Base-by-base conservation (phyloP, 2,888 invertebrate genomes). In the Platynereis dumerilii region DNA sequence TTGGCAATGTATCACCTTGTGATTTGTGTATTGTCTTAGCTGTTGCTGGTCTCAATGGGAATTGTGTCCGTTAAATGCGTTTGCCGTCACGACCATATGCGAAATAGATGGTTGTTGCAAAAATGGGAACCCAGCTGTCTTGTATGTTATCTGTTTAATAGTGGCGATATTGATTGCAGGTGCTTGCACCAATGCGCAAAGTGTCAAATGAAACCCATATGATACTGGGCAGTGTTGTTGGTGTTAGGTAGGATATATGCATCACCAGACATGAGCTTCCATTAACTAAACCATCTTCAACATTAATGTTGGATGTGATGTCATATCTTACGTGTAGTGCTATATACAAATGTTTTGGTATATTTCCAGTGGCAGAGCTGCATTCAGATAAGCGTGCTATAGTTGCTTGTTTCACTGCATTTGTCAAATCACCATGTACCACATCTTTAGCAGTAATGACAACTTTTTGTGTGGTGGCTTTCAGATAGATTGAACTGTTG, bases 11-110 rank as follows among this genome's bases (percentile, higher is more conserved):
- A 34, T 58, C 58, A 20, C 58, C 58, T 58, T 58, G 58, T 15
- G 58, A 58, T 17, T 29, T 28, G 20, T 58, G 58, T 2, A 58
- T 34, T 12, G 58, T 58, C 39, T 58, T 58, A 10, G 58, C 58
- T 17, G 58, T 20, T 24, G 58, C 58, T 17, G 58, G 58, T n/a
- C 58, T 5, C 22, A 58, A 34, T 2, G 58, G 58, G 39, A 58
- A 58, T 20, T 58, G 58, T 5, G 22, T 20, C n/a, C 39, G 29
- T 7, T 15, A 5, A 3, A 58, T 29, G 22, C 12, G 5, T 34
- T 20, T n/a, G 29, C 7, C 5, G 17, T 7, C 12, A 10, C 17
- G 27, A 7, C 22, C 42, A 3, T 5, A 2, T 10, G 12, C 5
- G 24, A 58, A 58, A 5, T 17, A 3, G 17, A 27, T 12, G 2